These are phyloP conservation scores for Caenorhabditis drosophilae DNA, from an alignment of 2,888 invertebrate species.

Conservation along the genomic window DNA sequence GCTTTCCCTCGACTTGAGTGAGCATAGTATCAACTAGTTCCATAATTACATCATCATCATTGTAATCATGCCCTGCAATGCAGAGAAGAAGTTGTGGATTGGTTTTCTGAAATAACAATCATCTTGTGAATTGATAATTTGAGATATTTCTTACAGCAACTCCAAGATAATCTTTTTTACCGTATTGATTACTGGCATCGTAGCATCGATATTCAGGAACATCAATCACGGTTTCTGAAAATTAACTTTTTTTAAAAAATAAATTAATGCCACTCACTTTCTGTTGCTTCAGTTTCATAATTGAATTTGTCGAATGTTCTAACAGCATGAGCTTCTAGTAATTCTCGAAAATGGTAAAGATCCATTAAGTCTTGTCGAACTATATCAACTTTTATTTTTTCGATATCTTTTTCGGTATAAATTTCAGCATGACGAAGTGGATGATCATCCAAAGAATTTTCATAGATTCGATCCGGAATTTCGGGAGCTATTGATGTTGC, in stretches of 20 bases:
- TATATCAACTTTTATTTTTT: conserved; percentile 10
- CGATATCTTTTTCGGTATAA: conserved; percentile 32
- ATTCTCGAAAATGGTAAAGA: conserved; percentile 8
- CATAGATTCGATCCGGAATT: conserved; percentile 6
- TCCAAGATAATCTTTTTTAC: neutral
- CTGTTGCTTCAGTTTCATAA: neutral
- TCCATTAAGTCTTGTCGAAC: conserved; percentile 24
- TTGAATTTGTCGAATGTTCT: neutral
- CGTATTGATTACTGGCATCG: neutral
- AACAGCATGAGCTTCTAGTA: conserved; percentile 6
- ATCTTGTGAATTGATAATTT: too few species aligned
- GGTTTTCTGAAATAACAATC: too few species aligned
- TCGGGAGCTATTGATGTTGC: neutral
- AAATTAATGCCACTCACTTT: neutral
- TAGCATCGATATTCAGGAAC: neutral
- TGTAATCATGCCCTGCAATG: too few species aligned
- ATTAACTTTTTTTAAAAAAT: neutral
- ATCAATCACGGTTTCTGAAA: neutral
- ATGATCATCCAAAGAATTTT: conserved; percentile 17
- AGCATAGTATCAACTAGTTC: too few species aligned
- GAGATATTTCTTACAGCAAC: too few species aligned
- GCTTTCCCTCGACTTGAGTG: too few species aligned
- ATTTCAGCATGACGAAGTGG: conserved; percentile 20
- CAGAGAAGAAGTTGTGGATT: too few species aligned
- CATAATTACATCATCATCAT: too few species aligned